phyloP scores from a whole-genome alignment of 64 coral and sea anemone species.

The Montipora capricornis region DNA sequence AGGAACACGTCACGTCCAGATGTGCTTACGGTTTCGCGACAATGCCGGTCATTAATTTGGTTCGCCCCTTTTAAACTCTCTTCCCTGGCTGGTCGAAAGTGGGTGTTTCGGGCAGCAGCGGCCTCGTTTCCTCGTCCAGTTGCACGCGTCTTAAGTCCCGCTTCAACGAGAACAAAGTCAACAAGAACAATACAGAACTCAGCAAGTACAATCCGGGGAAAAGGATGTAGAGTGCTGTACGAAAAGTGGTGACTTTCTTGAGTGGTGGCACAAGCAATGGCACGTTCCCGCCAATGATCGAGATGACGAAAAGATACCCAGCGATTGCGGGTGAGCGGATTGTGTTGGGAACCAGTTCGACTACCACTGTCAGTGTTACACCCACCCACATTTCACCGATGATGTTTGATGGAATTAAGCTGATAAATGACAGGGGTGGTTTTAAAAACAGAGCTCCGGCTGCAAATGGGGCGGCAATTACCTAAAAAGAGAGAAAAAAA shows the following conservation, averaged over 20 bases:
- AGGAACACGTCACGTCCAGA: too few species aligned
- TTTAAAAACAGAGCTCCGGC: conserved; percentile 92
- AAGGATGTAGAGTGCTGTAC: conserved; percentile 84
- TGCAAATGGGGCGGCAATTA: conserved; percentile 89
- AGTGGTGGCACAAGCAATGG: conserved; percentile 85
- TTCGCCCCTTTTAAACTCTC: not conserved
- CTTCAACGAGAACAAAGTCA: conserved; percentile 92
- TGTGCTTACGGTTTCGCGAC: too few species aligned
- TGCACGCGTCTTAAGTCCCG: conserved; percentile 66
- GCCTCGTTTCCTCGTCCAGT: conserved; percentile 35
- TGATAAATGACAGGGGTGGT: conserved; percentile 91
- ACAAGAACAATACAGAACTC: conserved; percentile 90
- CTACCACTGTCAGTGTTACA: conserved; percentile 92
- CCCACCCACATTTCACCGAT: conserved; percentile 99
- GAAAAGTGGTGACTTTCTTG: conserved; percentile 79
- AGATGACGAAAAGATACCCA: conserved; percentile 94
- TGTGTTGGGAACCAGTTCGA: conserved; percentile 88
- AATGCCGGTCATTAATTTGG: not conserved
- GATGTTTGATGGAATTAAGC: conserved; percentile 89
- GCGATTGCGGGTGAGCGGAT: conserved; percentile 89
- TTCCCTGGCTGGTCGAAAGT: not conserved
- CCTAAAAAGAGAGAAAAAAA: conserved; percentile 69
- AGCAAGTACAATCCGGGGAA: conserved; percentile 90
- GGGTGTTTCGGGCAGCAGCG: conserved; percentile 65
- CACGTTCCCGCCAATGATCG: conserved; percentile 94